Evolutionary conservation across 1,140 invertebrate genomes (phyloP), one percentile per base, ranked within the genome.

Genomic region (Megathymus violae): DNA sequence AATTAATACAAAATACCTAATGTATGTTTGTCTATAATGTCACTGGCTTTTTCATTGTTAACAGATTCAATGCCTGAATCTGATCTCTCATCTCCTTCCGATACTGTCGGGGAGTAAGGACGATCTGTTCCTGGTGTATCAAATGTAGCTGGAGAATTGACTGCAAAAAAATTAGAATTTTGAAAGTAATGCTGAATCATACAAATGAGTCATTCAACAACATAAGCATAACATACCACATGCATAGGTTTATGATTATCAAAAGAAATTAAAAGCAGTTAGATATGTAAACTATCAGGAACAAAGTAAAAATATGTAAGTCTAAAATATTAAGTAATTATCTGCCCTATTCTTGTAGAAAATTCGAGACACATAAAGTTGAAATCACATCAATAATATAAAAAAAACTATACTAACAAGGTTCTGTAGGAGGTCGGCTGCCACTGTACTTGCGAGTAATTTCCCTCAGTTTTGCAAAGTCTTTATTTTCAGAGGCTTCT

Each of bases 401-500:
- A 54, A 19, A 22, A 15, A 34, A 46, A n/a, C n/a, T 58, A 13
- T 67, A 91, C 91, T 91, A 80, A 94, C 93, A 92, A 82, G 94
- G 92, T 76, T 94, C 93, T 15, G 92, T 93, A 1, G 93, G 91
- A n/a, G 93, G 93, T 67, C 93, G 91, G 10, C 91, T 94, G 0
- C 94, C 94, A 81, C 95, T 96, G 80, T 98, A 99, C 79, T 97
- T 98, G 38, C 95, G 94, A 74, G 97, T 96, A 3, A 99, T 90
- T 85, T 98, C 96, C 69, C 96, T 91, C 72, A 99, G 93, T 85
- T 95, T 97, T 4, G 95, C 94, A 43, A 96, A 94, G 87, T 99
- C 97, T 84, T 99, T 98, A 31, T 94, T 95, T 71, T 97, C 95
- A 16, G 97, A 88, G 0, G 98, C 98, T 69, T 98, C 96, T 13